These are phyloP conservation scores for Tragelaphus buxtoni DNA, from an alignment of 2,113 vertebrate species.

Conservation along the genomic window DNA sequence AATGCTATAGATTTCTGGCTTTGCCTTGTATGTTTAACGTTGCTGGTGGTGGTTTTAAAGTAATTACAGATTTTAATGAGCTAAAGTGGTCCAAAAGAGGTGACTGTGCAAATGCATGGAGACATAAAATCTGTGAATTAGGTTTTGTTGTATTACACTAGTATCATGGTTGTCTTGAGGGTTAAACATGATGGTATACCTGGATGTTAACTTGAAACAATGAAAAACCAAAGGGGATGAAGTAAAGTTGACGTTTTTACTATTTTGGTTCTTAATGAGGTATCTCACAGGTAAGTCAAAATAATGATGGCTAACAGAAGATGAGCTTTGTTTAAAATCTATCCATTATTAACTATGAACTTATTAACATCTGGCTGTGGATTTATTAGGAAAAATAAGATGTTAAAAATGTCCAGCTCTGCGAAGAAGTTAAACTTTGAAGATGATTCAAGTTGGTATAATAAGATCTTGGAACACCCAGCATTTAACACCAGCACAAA, in stretches of 20 bases:
- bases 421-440: not conserved
- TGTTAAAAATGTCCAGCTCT: not conserved
- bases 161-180: not conserved
- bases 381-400: not conserved
- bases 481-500: not conserved
- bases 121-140: not conserved
- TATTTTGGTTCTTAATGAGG: not conserved
- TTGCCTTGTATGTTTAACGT: not conserved
- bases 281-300: slow-evolving; percentile 51
- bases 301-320: not conserved
- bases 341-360: not conserved
- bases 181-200: not conserved
- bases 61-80: not conserved
- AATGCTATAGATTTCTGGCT: slow-evolving; percentile 33
- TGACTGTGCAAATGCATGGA: not conserved
- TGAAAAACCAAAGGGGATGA: not conserved
- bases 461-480: not conserved
- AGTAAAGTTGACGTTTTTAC: not conserved
- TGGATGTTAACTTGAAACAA: not conserved
- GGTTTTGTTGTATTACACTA: not conserved
- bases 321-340: not conserved
- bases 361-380: not conserved
- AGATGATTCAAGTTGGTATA: not conserved
- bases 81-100: not conserved
- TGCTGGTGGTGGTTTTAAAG: slow-evolving; percentile 15